A percentile compares a stretch with the other conserved stretches of the same genome.
Evolutionary conservation across 1,140 invertebrate species (phyloP).

Genomic region (Euglossa dilemma): DNA sequence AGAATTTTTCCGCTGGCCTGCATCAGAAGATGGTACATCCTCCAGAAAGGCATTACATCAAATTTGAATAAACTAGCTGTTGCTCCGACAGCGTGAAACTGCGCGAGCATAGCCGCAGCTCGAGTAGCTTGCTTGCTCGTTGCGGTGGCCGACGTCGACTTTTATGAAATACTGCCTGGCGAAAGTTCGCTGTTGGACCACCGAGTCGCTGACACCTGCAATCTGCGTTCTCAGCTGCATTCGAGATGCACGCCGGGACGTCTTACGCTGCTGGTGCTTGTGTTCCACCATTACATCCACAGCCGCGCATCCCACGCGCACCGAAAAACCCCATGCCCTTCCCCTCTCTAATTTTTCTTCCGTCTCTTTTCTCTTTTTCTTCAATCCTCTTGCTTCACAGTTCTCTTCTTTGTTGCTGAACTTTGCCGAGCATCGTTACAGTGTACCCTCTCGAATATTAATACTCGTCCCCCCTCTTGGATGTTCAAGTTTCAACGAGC

Average conservation of each 20-base stretch:
- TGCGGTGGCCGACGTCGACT: constrained; percentile 53
- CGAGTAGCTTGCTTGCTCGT: constrained; percentile 33
- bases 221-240: constrained; percentile 65
- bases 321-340: constrained; percentile 7
- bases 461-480: no score
- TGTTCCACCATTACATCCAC: constrained; percentile 62
- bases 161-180: constrained; percentile 68
- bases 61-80: constrained; percentile 71
- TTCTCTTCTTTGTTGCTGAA: neutral
- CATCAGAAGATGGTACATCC: neutral
- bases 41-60: constrained; percentile 44
- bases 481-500: no score
- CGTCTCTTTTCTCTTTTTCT: neutral
- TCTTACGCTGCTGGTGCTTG: constrained; percentile 29
- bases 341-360: no score
- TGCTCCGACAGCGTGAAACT: constrained; percentile 48
- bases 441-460: neutral
- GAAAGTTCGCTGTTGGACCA: constrained; percentile 64
- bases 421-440: neutral
- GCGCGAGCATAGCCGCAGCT: constrained; percentile 10
- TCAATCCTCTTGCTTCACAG: neutral
- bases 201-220: constrained; percentile 67
- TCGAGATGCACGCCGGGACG: constrained; percentile 55
- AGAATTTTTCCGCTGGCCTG: neutral
- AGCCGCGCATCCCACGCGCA: neutral